Evolutionary conservation across 2,797 vertebrate species (phyloP).

Genomic region (Morelia viridis): DNA sequence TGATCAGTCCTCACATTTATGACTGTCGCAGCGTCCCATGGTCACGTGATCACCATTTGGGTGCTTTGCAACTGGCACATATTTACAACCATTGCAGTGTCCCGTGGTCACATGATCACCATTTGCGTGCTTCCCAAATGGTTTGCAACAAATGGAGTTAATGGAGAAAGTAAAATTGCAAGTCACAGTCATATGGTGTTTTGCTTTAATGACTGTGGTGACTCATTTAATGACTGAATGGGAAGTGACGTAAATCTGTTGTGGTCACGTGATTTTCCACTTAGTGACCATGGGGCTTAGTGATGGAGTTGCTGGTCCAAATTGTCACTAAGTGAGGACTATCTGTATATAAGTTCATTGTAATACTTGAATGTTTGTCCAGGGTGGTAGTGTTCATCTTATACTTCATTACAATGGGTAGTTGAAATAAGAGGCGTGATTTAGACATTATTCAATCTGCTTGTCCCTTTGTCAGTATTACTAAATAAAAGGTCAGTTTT

Average conservation of each 20-base stretch:
- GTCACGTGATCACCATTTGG: not conserved
- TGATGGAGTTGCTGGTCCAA: not conserved
- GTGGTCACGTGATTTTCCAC: not conserved
- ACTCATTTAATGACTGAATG: not conserved
- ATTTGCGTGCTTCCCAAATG: not conserved
- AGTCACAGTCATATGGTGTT: not conserved
- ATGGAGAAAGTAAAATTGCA: not conserved
- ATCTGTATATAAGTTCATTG: not conserved
- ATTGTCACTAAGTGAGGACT: not conserved
- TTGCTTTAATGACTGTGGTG: not conserved
- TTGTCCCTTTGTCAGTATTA: conserved; percentile 10
- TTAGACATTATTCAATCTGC: conserved; percentile 30
- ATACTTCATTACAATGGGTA: conserved; percentile 12
- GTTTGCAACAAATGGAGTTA: not conserved
- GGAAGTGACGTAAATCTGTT: not conserved
- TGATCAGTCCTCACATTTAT: not conserved
- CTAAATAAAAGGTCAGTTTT: conserved; percentile 44
- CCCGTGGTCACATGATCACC: not conserved
- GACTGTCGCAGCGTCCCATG: not conserved
- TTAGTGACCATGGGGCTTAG: not conserved
- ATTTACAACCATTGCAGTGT: not conserved
- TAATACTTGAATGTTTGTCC: conserved; percentile 34
- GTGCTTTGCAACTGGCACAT: not conserved
- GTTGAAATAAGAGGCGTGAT: conserved; percentile 21
- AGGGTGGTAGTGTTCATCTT: conserved; percentile 33